Conservation (phyloP, 2,888 invertebrate genomes). For the Strigamia crassipes region DNA sequence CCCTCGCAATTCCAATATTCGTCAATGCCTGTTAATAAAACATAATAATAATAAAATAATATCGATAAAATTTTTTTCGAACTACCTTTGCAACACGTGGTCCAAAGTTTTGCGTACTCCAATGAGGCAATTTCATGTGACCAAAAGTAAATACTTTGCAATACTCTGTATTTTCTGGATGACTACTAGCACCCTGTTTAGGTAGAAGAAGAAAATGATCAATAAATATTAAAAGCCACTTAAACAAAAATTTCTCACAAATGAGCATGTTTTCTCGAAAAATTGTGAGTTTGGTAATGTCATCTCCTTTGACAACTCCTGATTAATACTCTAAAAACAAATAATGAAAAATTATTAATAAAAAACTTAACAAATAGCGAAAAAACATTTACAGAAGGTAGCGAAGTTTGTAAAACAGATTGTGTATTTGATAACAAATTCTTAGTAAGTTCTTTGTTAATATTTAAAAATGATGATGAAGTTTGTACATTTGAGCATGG, state of each 20-base stretch:
- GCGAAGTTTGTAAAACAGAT: neutral
- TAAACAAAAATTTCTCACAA: too few species aligned
- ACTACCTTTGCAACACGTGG: too few species aligned
- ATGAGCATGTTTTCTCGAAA: neutral
- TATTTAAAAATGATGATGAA: neutral
- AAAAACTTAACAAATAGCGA: neutral
- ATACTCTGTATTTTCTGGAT: conserved; percentile 59
- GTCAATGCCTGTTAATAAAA: neutral
- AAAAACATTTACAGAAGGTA: neutral
- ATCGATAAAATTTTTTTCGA: neutral
- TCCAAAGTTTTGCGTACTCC: neutral
- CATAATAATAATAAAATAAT: neutral
- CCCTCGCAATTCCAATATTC: neutral
- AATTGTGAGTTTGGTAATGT: neutral
- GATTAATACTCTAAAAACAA: neutral
- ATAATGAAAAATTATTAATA: neutral
- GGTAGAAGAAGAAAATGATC: neutral
- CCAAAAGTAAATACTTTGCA: conserved; percentile 53
- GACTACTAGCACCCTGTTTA: neutral
- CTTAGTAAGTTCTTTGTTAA: neutral
- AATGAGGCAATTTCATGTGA: neutral
- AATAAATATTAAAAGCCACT: neutral
- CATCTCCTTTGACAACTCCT: neutral
- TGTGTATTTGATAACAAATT: too few species aligned
- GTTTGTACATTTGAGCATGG: too few species aligned